Conservation (phyloP, 2,113 vertebrate species). For the Scortum barcoo region DNA sequence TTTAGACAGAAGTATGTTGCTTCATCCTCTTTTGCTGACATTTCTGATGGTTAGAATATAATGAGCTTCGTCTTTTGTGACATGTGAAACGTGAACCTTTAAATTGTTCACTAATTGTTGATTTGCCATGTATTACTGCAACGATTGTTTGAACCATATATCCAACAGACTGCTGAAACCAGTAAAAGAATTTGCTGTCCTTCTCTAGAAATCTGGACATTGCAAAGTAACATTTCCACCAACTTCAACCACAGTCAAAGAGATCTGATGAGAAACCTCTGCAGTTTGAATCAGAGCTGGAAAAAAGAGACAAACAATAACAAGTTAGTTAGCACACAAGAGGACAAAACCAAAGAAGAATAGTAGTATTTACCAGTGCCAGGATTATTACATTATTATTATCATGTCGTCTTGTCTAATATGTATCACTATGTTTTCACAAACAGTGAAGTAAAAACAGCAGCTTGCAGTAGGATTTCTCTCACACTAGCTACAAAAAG, state of each 20-base stretch:
- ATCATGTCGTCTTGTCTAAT: neutral
- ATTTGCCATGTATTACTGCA: accelerated
- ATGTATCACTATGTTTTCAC: too few species aligned
- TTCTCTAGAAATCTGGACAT: neutral
- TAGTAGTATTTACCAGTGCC: neutral
- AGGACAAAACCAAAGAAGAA: neutral
- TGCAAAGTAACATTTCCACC: slow-evolving; percentile 25
- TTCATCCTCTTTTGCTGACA: slow-evolving; percentile 42
- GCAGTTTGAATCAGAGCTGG: slow-evolving; percentile 8
- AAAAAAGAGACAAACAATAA: neutral
- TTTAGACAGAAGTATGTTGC: slow-evolving; percentile 34
- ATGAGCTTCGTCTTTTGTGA: neutral
- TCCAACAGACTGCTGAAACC: slow-evolving; percentile 42
- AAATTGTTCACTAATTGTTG: neutral
- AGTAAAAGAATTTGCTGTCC: neutral
- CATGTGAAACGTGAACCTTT: neutral
- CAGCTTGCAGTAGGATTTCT: neutral
- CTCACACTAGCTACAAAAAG: neutral
- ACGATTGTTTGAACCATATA: neutral
- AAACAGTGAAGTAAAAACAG: too few species aligned
- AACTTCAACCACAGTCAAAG: slow-evolving; percentile 12
- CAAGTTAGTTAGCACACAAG: neutral
- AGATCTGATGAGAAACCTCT: slow-evolving; percentile 2
- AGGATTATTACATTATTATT: neutral
- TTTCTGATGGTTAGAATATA: slow-evolving; percentile 3